Percentiles rank a stretch among this genome's conserved stretches.
Conservation (phyloP, 2,113 vertebrate genomes). For the Nicator chloris region DNA sequence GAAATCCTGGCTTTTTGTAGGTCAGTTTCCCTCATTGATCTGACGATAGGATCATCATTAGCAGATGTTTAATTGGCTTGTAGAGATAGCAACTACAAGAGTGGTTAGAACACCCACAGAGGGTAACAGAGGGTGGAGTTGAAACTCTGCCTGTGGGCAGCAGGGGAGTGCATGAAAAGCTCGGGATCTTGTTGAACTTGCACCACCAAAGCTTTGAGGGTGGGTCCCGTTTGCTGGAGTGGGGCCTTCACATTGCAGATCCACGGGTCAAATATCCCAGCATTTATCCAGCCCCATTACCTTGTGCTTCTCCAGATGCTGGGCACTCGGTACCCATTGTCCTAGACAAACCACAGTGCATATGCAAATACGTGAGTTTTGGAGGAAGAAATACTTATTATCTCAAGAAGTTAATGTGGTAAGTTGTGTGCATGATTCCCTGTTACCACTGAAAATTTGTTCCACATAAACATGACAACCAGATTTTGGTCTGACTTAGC, state of each 20-base stretch:
- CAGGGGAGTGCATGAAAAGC: not conserved
- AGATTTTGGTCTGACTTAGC: not conserved
- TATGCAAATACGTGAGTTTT: not conserved
- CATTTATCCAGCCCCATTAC: not conserved
- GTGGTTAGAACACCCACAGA: not conserved
- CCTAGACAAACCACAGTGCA: not conserved
- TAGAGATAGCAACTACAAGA: not conserved
- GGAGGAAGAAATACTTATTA: not conserved
- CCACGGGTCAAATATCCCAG: not conserved
- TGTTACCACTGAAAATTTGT: not conserved
- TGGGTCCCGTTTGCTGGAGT: not conserved
- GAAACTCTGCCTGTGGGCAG: not conserved
- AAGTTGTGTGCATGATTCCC: not conserved
- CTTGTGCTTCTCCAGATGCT: not conserved
- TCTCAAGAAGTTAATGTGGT: not conserved
- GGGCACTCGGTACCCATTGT: not conserved
- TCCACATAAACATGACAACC: not conserved
- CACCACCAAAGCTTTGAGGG: not conserved
- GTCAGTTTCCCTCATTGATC: conserved; percentile 27
- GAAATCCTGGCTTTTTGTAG: not conserved
- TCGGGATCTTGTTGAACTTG: not conserved
- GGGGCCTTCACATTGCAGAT: not conserved
- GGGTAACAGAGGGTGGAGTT: not conserved
- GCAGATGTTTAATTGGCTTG: not conserved
- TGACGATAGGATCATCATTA: not conserved